Base-by-base conservation (phyloP, 2,888 invertebrate genomes). In the Nephrocerus scutellatus region DNA sequence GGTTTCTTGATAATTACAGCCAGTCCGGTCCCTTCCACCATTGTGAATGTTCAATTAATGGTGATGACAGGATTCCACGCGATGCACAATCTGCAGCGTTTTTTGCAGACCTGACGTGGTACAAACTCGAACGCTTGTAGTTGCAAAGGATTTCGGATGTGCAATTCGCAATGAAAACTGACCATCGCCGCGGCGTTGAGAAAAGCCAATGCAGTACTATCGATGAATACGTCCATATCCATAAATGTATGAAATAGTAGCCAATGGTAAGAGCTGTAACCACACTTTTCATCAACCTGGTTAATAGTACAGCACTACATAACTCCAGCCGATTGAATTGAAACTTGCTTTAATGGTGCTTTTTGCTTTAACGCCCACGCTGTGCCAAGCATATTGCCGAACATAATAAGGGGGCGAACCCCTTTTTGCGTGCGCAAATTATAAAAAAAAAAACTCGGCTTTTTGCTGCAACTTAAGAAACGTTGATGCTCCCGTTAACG, bases 141-240 rank as follows among this genome's bases (percentile, higher is more conserved):
- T 25, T 28, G 3, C 23, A 12, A 2, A 29, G 8, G 10, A 41
- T 33, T 18, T 41, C 37, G 1, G 41, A 28, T 5, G 29, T 41
- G 9, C 41, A 14, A 6, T 37, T 40, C 5, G 32, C 34, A 22
- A 40, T 23, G 5, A 28, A 36, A 6, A 36, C 33, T 10, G 37
- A 37, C 33, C 41, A 41, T 20, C 29, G 31, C 16, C 33, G 28
- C 4, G 37, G 29, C 18, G 33, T 10, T 6, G 26, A 6, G 6
- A 36, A 43, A 8, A 36, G n/a, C 39, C 39, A 43, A 19, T 43
- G 36, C 5, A 43, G 29, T 9, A 40, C 43, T 13, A 36, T 30
- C 2, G 32, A 36, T 7, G 39, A 31, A 19, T 38, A 30, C 14
- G 41, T 36, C 31, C 34, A 42, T 14, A 26, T 26, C 6, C n/a